These are phyloP conservation scores for Xiphorhynchus erythropygius DNA, from an alignment of 2,797 vertebrate species.

Conservation along the genomic window DNA sequence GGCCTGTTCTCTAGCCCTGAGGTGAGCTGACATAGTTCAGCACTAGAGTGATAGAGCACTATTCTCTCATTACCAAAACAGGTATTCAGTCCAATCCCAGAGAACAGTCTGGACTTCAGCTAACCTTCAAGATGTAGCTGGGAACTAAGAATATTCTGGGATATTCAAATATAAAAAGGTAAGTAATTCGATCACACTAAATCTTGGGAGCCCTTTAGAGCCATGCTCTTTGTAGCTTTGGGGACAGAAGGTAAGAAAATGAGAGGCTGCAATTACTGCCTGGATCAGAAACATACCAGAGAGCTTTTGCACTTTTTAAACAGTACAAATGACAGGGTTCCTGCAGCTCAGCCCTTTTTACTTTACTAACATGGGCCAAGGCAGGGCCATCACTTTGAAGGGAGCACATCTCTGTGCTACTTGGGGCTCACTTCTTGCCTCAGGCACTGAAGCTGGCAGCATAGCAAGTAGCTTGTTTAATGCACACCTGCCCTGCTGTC, in stretches of 20 bases:
- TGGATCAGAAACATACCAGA: neutral
- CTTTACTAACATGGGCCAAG: neutral
- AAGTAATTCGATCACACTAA: neutral
- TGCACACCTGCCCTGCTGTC: neutral
- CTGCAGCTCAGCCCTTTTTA: neutral
- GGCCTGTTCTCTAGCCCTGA: neutral
- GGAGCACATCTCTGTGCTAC: neutral
- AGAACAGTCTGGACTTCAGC: neutral
- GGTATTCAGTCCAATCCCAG: neutral
- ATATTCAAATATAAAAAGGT: neutral
- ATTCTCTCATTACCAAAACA: neutral
- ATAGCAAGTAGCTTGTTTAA: neutral
- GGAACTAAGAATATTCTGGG: neutral
- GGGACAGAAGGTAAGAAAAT: neutral
- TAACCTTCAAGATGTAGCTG: neutral
- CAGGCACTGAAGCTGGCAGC: neutral
- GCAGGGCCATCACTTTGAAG: neutral
- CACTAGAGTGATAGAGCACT: neutral
- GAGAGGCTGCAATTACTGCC: neutral
- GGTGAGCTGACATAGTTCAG: neutral
- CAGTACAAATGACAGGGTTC: neutral
- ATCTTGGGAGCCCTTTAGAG: neutral
- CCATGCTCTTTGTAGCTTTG: neutral
- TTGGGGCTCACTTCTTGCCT: neutral
- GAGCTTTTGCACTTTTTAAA: neutral